Evolutionary conservation across 1,140 invertebrate genomes (phyloP).

Genomic region (Drosophila melanogaster): Release_6_plus_ISO1_MT NT_033777.3:11695501-11696000

Average conservation of each 20-base stretch:
- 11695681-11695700: background rate
- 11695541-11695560: constrained; percentile 40
- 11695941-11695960: constrained; percentile 60
- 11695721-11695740: constrained; percentile 24
- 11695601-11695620: constrained; percentile 9
- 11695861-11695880: constrained; percentile 32
- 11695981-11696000: constrained; percentile 25
- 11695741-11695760: background rate
- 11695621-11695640: constrained; percentile 56
- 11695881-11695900: constrained; percentile 43
- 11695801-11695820: constrained; percentile 9
- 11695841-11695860: constrained; percentile 30
- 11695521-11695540: constrained; percentile 38
- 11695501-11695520: constrained; percentile 3
- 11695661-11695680: background rate
- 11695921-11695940: constrained; percentile 44
- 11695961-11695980: constrained; percentile 24
- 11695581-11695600: constrained; percentile 21
- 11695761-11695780: constrained; percentile 43
- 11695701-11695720: background rate
- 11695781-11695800: constrained; percentile 41
- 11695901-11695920: constrained; percentile 69
- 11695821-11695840: constrained; percentile 25
- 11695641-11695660: constrained; percentile 64
- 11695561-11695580: constrained; percentile 31